Evolutionary conservation across 2,888 invertebrate species (phyloP).

Genomic region (Stenodera caucasica): DNA sequence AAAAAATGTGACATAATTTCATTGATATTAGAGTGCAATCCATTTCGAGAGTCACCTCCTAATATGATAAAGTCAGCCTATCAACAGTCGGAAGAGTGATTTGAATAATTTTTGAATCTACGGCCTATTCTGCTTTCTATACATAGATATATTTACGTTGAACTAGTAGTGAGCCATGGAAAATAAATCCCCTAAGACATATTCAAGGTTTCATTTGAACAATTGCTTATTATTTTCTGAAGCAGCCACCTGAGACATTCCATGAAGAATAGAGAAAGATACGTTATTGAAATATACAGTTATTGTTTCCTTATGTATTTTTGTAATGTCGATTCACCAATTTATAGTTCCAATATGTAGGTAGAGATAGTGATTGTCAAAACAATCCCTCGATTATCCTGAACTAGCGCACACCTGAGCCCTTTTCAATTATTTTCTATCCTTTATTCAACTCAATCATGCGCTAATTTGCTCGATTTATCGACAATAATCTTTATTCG

Average conservation of each 20-base stretch:
- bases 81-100: background rate
- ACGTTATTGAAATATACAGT: slow-evolving; percentile 1
- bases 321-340: background rate
- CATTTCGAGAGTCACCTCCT: too few species aligned
- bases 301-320: slow-evolving; percentile 1
- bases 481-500: background rate
- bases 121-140: background rate
- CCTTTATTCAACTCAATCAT: background rate
- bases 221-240: background rate
- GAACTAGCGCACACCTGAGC: slow-evolving; percentile 21
- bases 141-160: background rate
- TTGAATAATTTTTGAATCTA: background rate
- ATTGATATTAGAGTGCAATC: too few species aligned
- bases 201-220: background rate
- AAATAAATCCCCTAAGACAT: background rate
- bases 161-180: background rate
- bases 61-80: background rate
- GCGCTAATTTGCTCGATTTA: background rate
- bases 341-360: slow-evolving; percentile 1
- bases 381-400: slow-evolving; percentile 32
- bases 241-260: background rate
- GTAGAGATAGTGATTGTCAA: slow-evolving; percentile 25
- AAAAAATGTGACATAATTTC: too few species aligned
- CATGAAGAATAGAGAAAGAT: background rate
- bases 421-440: slow-evolving; percentile 3